Evolutionary conservation across 1,140 invertebrate genomes (phyloP), one percentile per base, ranked within the genome.

Genomic region (Tribolium castaneum): DNA sequence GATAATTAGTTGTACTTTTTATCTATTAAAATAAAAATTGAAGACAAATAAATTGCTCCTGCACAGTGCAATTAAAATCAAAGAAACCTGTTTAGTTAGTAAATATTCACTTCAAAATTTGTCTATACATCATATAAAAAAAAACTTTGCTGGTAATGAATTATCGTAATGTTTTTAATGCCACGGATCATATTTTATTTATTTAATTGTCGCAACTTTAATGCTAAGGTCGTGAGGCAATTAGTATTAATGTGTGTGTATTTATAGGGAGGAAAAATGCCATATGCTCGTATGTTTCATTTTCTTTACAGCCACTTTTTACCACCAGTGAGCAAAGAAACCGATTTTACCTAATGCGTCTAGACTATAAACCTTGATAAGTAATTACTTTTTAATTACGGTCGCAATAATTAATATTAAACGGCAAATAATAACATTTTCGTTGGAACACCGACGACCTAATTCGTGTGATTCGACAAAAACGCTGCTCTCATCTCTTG

Each of bases 401-500:
- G 59, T n/a, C 9, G n/a, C 30, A 13, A 5, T 34, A 66, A 66
- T 66, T 66, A 66, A 62, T 62, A 62, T 62, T 25, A 19, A 66
- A 34, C 3, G 13, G 9, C 30, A 34, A 45, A 12, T 35, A 66
- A 66, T 66, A 34, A 66, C 30, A 14, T 66, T 66, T 62, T 34
- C 59, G 14, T 22, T 66, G 3, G n/a, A 66, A 66, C 59, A 66
- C 25, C 7, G 30, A 35, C 35, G 59, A 66, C 25, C 59, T 66
- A 66, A 66, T 66, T 66, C 59, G 30, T 34, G 2, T 66, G 59
- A 13, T 35, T 30, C 22, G 35, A 66, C 59, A 66, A 66, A 66
- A 66, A 66, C 59, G n/a, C 7, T 12, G 59, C n/a, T 22, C 59
- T 66, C 59, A 66, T 66, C 59, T 66, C 59, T 35, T 66, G 22